Evolutionary conservation across 2,113 vertebrate genomes (phyloP).

Genomic region (Pampusana beccarii): DNA sequence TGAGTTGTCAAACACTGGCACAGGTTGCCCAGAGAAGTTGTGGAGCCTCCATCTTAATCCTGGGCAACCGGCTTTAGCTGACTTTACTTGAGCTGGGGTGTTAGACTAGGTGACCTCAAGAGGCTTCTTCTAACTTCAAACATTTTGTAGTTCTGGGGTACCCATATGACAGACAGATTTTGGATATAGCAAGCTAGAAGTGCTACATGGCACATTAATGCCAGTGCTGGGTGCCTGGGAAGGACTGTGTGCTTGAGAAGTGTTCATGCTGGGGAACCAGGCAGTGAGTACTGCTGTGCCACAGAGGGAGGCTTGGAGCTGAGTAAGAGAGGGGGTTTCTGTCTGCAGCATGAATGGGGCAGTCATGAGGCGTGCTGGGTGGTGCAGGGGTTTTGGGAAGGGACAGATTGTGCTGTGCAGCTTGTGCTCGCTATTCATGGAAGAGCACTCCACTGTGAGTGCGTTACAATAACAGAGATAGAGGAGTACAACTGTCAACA

Average conservation of each 20-base stretch:
- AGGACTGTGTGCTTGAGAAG: neutral
- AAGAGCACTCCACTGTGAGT: neutral
- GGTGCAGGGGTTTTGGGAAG: neutral
- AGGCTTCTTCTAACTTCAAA: neutral
- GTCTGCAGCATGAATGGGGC: neutral
- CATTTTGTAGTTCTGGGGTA: neutral
- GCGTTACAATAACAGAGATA: accelerated
- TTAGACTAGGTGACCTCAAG: neutral
- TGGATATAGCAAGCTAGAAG: neutral
- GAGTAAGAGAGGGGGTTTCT: neutral
- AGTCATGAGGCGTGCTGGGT: neutral
- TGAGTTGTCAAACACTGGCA: neutral
- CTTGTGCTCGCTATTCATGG: neutral
- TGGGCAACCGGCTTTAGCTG: neutral
- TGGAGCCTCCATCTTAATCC: neutral
- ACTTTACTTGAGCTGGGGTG: neutral
- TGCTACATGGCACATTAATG: accelerated
- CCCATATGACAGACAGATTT: neutral
- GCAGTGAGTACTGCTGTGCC: neutral
- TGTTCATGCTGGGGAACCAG: accelerated
- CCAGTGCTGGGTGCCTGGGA: neutral
- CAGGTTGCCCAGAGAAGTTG: neutral
- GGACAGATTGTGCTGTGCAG: too few relatives aligned
- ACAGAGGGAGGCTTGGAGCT: neutral
- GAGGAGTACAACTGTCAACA: neutral